Conservation (phyloP, 2,888 invertebrate species). For the Trachelus iudaicus region DNA sequence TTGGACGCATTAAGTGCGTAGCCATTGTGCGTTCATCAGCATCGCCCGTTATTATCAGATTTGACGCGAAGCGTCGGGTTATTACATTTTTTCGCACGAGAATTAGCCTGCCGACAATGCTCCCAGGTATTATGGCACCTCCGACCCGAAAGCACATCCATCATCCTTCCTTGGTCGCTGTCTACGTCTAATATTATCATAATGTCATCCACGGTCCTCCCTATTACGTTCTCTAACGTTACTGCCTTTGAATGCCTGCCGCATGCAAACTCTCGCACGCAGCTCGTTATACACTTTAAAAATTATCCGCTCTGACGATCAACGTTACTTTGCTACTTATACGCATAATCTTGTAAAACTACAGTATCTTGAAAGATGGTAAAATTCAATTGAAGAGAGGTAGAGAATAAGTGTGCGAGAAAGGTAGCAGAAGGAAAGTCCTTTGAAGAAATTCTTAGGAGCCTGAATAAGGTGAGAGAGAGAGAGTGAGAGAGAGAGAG, state of each 20-base stretch:
- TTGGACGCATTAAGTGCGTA: constrained; percentile 41
- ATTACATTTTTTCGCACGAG: constrained; percentile 33
- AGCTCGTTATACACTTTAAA: background rate
- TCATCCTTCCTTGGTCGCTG: constrained; percentile 35
- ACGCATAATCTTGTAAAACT: background rate
- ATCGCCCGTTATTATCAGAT: constrained; percentile 13
- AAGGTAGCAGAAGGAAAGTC: background rate
- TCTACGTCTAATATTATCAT: constrained; percentile 49
- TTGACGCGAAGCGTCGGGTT: constrained; percentile 23
- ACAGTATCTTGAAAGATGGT: background rate
- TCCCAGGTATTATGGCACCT: constrained; percentile 37
- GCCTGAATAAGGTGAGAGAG: background rate
- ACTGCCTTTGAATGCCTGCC: background rate
- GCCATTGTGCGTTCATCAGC: constrained; percentile 18
- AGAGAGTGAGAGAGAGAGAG: background rate
- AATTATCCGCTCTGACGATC: background rate
- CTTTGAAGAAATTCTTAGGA: background rate
- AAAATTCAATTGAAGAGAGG: background rate
- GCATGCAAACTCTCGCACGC: background rate
- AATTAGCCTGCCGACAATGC: constrained; percentile 46
- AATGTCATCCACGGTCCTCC: constrained; percentile 38
- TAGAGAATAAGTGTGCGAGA: background rate
- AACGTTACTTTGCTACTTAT: background rate
- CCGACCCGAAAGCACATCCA: constrained; percentile 44
- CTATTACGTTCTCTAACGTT: background rate